Evolutionary conservation across 2,797 vertebrate species (phyloP).

Genomic region (Anguilla marmorata): DNA sequence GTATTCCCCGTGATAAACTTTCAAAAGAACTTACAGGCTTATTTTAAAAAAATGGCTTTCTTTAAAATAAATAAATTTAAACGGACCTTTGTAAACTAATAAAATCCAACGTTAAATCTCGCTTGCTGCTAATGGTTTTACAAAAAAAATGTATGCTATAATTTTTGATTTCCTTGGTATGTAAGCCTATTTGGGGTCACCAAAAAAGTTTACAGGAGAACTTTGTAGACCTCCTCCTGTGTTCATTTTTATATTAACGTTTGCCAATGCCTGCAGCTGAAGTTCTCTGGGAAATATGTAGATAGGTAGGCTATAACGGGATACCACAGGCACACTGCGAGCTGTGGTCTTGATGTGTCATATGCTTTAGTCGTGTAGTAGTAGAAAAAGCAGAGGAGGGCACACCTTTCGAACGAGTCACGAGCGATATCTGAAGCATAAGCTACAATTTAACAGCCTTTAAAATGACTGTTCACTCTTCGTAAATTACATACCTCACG

Average conservation of each 20-base stretch:
- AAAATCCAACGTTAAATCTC: background rate
- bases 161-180: background rate
- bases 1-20: background rate
- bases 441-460: background rate
- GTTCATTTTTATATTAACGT: background rate
- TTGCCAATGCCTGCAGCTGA: background rate
- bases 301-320: too few species aligned
- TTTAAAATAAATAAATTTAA: background rate
- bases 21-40: background rate
- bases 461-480: background rate
- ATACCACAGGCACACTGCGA: too few species aligned
- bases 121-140: background rate
- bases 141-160: background rate
- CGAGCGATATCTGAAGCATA: background rate
- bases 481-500: background rate
- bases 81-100: background rate
- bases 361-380: background rate
- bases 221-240: background rate
- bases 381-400: background rate
- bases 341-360: background rate
- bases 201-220: background rate
- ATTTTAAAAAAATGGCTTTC: background rate
- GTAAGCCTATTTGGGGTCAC: background rate
- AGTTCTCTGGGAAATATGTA: background rate
- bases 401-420: background rate